Percentiles rank a stretch among this genome's conserved stretches.
These are phyloP conservation scores for Apamea monoglypha DNA, from an alignment of 2,888 invertebrate genomes.

Conservation along the genomic window DNA sequence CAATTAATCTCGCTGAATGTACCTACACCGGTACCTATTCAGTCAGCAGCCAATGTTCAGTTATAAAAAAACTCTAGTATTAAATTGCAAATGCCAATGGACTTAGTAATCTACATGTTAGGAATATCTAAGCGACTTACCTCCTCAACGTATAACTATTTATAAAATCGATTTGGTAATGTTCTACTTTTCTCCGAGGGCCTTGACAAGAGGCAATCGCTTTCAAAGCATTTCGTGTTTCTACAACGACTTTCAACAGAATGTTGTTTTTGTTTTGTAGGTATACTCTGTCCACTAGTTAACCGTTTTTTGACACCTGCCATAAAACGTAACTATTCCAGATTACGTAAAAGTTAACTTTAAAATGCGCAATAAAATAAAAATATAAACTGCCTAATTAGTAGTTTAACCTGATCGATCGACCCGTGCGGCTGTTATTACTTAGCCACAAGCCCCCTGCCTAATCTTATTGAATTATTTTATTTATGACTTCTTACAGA, in stretches of 20 bases:
- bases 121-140: neutral
- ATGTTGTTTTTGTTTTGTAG: neutral
- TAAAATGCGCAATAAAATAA: too few relatives aligned
- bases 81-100: too few relatives aligned
- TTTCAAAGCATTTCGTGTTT: neutral
- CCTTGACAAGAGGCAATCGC: neutral
- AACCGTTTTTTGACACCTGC: too few relatives aligned
- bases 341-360: too few relatives aligned
- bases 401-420: too few relatives aligned
- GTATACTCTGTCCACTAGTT: too few relatives aligned
- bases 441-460: too few relatives aligned
- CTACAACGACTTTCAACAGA: neutral
- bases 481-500: too few relatives aligned
- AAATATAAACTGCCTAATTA: too few relatives aligned
- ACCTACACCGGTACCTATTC: neutral
- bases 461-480: too few relatives aligned
- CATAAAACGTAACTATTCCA: too few relatives aligned
- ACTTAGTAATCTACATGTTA: neutral
- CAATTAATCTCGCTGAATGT: neutral
- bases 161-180: neutral
- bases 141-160: neutral
- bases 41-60: neutral
- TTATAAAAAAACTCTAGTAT: neutral
- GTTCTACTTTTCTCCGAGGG: neutral
- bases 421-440: too few relatives aligned